Conservation (phyloP, 1,140 invertebrate species). For the Babylonia areolata region DNA sequence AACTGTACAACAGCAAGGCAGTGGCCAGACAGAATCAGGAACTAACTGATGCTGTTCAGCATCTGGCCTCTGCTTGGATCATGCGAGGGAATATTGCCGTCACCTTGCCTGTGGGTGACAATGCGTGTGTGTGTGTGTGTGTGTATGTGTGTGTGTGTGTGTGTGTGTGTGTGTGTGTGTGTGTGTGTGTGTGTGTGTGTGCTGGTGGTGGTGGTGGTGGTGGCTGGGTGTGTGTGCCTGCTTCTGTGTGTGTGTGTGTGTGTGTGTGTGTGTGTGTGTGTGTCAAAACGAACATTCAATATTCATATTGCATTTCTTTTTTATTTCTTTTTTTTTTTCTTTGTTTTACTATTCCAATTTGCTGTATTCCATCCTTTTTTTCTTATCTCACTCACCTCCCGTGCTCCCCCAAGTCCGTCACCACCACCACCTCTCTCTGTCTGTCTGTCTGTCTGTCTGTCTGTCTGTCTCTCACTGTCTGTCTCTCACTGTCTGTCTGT, state of each 20-base stretch:
- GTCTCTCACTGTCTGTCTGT: neutral
- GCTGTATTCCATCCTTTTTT: too few relatives aligned
- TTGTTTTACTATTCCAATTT: too few relatives aligned
- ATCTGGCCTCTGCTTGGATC: conserved; percentile 72
- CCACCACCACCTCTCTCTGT: too few relatives aligned
- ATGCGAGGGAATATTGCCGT: conserved; percentile 71
- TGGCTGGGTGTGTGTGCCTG: neutral
- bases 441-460: neutral
- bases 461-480: neutral
- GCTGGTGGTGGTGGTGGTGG: too few relatives aligned
- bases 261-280: conserved; percentile 11
- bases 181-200: neutral
- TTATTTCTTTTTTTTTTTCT: too few relatives aligned
- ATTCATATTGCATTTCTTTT: too few relatives aligned
- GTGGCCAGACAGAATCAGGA: conserved; percentile 50
- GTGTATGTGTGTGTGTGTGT: conserved; percentile 11
- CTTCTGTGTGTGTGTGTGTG: neutral
- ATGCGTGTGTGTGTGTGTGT: neutral
- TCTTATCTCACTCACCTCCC: too few relatives aligned
- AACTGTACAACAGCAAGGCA: conserved; percentile 38
- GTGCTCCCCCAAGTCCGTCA: too few relatives aligned
- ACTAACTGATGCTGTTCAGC: conserved; percentile 68
- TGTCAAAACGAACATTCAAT: too few relatives aligned
- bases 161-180: conserved; percentile 11
- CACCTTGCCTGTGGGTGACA: conserved; percentile 66